A percentile compares a stretch with the other conserved stretches of the same genome.
Evolutionary conservation across 2,113 vertebrate genomes (phyloP).

Genomic region (Pogonocichla stellata): DNA sequence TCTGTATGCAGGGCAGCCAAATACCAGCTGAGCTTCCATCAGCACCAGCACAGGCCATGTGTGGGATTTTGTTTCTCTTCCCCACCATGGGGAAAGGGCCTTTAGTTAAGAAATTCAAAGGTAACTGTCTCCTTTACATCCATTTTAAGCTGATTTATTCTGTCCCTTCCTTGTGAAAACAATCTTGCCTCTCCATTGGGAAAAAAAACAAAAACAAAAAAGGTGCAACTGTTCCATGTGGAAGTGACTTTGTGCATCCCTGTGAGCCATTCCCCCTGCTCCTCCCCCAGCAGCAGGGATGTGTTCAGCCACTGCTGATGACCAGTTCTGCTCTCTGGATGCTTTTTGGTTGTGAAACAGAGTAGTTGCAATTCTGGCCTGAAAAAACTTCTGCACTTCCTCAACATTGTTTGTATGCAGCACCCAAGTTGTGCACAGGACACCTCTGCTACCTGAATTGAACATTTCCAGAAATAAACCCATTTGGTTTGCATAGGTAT

Average conservation of each 20-base stretch:
- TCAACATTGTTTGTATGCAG: background rate
- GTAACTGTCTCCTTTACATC: background rate
- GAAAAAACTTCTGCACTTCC: background rate
- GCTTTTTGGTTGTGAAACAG: background rate
- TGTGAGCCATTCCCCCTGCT: background rate
- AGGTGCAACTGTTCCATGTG: background rate
- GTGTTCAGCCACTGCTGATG: rapidly evolving
- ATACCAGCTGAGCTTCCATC: background rate
- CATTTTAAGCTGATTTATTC: background rate
- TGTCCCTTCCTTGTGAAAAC: background rate
- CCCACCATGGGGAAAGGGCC: background rate
- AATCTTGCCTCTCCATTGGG: background rate
- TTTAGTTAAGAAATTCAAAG: background rate
- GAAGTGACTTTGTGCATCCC: rapidly evolving
- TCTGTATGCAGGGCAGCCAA: background rate
- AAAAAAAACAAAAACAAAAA: background rate
- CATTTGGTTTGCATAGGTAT: background rate
- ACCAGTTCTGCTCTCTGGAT: background rate
- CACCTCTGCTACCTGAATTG: rapidly evolving
- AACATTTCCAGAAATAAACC: background rate
- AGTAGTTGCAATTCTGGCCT: background rate
- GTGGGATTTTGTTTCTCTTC: background rate
- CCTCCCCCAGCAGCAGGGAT: background rate
- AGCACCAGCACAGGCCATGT: background rate
- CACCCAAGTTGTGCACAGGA: background rate